Evolutionary conservation across 2,113 vertebrate species (phyloP), one percentile per base, ranked within the genome.

Genomic region (Alexandromys fortis): DNA sequence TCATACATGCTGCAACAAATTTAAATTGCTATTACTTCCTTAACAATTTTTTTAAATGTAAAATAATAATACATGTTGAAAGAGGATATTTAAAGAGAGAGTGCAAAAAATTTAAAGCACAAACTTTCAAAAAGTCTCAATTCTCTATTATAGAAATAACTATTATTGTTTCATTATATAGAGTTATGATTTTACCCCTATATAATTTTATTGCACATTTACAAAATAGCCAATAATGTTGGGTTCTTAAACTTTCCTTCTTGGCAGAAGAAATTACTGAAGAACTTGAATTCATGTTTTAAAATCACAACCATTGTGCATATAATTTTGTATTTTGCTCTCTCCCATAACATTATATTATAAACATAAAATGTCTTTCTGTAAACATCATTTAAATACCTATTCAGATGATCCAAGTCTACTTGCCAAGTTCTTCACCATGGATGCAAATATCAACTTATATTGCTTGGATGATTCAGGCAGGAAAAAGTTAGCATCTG

Each of bases 371-470:
- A 86, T 47, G 4, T 5, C 12, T 94, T 38, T 96, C 82, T 92
- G 9, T 92, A 89, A 97, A 92, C 49, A 94, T 68, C 24, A 61
- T 83, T 92, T 95, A 67, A 92, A 68, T 52, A 55, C 33, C 26
- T 89, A 13, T 87, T 92, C 61, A 35, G 47, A 92, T 92, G 28
- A 82, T 89, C 42, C 76, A 96, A 28, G 38, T 68, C 65, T 95
- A 7, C 35, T 79, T 65, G 47, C 30, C 58, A 83, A 91, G 28
- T 55, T 95, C 70, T 94, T 96, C 14, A 63, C 30, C 75, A 10
- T 85, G 49, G 49, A 77, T 91, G 16, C 58, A 93, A 96, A 96
- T 87, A 95, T 24, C 47, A 89, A 24, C 19, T 96, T 95, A 92
- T 35, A 83, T 33, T 49, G 76, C 88, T 89, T 72, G 86, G 52